Base-by-base conservation (phyloP, 2,113 vertebrate genomes). In the Burhinus oedicnemus region DNA sequence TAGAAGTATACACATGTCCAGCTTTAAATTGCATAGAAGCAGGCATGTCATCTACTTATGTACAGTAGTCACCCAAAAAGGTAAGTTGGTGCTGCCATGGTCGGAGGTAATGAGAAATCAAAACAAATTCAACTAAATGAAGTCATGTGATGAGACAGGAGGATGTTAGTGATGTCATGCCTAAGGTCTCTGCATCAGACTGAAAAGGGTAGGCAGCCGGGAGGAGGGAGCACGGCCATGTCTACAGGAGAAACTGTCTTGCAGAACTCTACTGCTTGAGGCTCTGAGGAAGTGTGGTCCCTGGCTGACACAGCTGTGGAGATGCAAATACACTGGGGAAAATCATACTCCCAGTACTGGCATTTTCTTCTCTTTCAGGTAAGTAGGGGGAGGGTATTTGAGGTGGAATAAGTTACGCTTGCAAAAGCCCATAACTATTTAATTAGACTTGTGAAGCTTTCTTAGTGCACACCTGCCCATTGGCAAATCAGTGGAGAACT, bases 11-110 rank as follows among this genome's bases (percentile, higher is more conserved):
- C 84, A 97, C 88, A 92, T 94, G 54, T 94, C 86, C 79, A 92
- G 64, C 64, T 95, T 97, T 87, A 96, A 96, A 95, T 98, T 98
- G 98, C 97, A 98, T 98, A 98, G 97, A 97, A 95, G 96, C 93
- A 95, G 96, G 51, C 6, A 0, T 54, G 72, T 55, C 54, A 81
- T 90, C 87, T 88, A 54, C 64, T 51, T 81, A 58, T 5, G 49
- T 65, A 76, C 92, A 71, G 45, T 25, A 64, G 64, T 89, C 64
- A 89, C 64, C 64, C 87, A 55, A 61, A 82, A 92, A 64, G 65
- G 75, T 47, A 70, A 68, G 30, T 20, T 86, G 82, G 54, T 69
- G 69, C 52, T 84, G 84, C 87, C 3, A 1, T 65, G 64, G 49
- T 87, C 54, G 32, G 77, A 91, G 60, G 69, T 90, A 75, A 95